Conservation (phyloP, 2,113 vertebrate genomes). For the Halichoerus grypus region DNA sequence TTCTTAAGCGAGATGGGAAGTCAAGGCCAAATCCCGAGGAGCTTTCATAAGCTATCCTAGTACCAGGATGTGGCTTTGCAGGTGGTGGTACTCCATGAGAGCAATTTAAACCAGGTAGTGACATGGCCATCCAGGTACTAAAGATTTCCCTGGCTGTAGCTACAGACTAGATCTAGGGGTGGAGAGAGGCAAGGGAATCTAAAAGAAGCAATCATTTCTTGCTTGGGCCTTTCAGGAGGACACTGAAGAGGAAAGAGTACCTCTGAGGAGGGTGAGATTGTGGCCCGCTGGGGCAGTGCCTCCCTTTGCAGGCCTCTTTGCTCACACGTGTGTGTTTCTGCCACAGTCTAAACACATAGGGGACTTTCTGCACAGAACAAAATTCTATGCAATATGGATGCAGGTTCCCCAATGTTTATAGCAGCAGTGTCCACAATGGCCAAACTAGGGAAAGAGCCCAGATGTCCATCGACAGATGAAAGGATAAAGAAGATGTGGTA, state of each 20-base stretch:
- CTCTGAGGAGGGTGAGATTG: background rate
- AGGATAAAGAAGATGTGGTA: too few relatives aligned
- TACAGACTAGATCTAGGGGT: background rate
- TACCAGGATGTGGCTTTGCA: background rate
- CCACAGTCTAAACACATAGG: background rate
- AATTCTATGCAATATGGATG: background rate
- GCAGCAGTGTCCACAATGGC: background rate
- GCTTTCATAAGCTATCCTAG: background rate
- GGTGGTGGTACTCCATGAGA: background rate
- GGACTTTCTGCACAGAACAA: background rate
- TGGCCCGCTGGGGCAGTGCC: fast-evolving
- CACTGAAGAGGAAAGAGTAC: background rate
- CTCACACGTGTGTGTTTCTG: too few relatives aligned
- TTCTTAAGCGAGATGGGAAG: background rate
- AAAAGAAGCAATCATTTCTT: background rate
- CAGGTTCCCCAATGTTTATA: background rate
- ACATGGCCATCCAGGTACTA: background rate
- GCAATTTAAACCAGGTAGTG: background rate
- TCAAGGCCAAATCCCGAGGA: background rate
- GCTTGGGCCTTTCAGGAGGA: background rate
- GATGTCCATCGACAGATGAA: too few relatives aligned
- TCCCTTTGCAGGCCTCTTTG: background rate
- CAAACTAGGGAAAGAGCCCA: too few relatives aligned
- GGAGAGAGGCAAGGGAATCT: background rate
- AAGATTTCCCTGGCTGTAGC: background rate